A percentile compares a stretch with the other conserved stretches of the same genome.
phyloP scores from a whole-genome alignment of 1,140 invertebrate genomes.

The Idris sp. region DNA sequence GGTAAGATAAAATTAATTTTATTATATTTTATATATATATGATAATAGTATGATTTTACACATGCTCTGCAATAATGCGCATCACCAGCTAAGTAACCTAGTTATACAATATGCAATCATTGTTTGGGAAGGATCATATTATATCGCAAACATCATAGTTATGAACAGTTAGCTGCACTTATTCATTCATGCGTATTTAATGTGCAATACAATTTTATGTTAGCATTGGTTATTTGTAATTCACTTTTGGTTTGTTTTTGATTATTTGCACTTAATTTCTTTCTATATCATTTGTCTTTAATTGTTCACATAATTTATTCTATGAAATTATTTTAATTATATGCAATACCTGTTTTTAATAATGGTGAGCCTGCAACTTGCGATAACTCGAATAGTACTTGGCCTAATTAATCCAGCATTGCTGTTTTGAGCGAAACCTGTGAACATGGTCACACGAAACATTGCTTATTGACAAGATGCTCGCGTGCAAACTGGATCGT shows the following conservation, averaged over 20 bases:
- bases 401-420: slow-evolving; percentile 41
- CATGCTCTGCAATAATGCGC: slow-evolving; percentile 17
- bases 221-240: slow-evolving; percentile 40
- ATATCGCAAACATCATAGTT: no score
- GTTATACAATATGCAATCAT: slow-evolving; percentile 5
- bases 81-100: slow-evolving; percentile 28
- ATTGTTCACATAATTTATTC: slow-evolving; percentile 14
- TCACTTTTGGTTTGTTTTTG: slow-evolving; percentile 36
- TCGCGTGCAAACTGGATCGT: slow-evolving; percentile 1
- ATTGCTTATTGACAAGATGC: slow-evolving; percentile 29
- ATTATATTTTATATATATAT: slow-evolving; percentile 46
- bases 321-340: slow-evolving; percentile 9
- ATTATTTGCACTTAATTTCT: slow-evolving; percentile 19
- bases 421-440: slow-evolving; percentile 26
- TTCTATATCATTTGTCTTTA: slow-evolving; percentile 16
- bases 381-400: slow-evolving; percentile 36
- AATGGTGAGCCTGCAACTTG: slow-evolving; percentile 56
- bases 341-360: slow-evolving; percentile 18
- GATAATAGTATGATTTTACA: neutral
- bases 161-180: no score
- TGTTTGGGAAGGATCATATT: slow-evolving; percentile 7
- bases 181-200: slow-evolving; percentile 69
- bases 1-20: slow-evolving; percentile 69
- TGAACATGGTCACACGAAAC: slow-evolving; percentile 14
- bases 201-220: slow-evolving; percentile 71